Conservation (phyloP, 2,113 vertebrate genomes). For the Gymnarchus niloticus region DNA sequence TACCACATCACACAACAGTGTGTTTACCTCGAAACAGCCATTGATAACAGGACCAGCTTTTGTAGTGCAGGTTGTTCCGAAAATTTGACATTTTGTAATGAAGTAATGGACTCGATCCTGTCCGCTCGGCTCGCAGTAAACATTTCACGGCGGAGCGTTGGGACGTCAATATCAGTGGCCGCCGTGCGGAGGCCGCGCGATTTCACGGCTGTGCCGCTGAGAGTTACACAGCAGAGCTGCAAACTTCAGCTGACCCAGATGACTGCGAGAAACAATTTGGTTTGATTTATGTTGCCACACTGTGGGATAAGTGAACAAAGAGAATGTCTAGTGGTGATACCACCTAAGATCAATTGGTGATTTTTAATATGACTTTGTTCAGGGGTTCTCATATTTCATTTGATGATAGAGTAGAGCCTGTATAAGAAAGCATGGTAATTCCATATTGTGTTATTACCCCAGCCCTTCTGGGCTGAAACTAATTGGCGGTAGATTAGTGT, state of each 20-base stretch:
- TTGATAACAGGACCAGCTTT: neutral
- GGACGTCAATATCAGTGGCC: neutral
- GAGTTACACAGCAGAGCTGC: neutral
- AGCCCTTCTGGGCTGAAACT: slow-evolving; percentile 30
- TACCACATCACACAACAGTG: neutral
- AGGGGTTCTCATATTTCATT: slow-evolving; percentile 22
- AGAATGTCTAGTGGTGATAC: neutral
- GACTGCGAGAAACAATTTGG: slow-evolving; percentile 11
- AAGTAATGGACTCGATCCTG: too few species aligned
- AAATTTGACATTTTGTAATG: neutral
- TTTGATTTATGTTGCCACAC: slow-evolving; percentile 21
- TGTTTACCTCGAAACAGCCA: neutral
- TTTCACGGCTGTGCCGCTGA: neutral
- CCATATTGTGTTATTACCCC: slow-evolving; percentile 21
- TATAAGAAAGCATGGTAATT: slow-evolving; percentile 21
- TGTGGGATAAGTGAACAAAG: slow-evolving; percentile 16
- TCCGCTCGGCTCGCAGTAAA: neutral
- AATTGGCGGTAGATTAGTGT: slow-evolving; percentile 30
- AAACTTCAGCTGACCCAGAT: neutral
- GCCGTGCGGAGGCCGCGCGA: neutral
- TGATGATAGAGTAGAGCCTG: slow-evolving; percentile 18
- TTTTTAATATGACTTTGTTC: slow-evolving; percentile 27
- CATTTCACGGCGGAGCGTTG: neutral
- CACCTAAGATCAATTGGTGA: slow-evolving; percentile 23
- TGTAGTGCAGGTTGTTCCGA: neutral